phyloP scores from a whole-genome alignment of 2,113 vertebrate genomes.

The Lonchura striata region DNA sequence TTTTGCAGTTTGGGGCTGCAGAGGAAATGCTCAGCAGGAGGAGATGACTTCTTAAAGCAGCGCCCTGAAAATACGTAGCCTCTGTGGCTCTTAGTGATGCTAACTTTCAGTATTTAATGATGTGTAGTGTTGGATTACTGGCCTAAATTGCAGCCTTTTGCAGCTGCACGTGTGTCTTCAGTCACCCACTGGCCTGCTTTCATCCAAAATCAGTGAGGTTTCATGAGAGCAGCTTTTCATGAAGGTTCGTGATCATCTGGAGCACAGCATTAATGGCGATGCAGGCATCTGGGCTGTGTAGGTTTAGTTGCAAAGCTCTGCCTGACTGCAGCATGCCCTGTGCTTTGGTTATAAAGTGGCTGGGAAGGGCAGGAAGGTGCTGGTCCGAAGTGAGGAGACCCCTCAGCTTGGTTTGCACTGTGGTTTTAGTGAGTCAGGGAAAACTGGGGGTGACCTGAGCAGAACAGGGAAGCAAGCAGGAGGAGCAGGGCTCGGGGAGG shows the following conservation, averaged over 20 bases:
- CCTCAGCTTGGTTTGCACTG: fast-evolving
- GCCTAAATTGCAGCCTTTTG: background rate
- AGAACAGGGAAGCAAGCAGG: background rate
- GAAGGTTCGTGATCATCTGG: background rate
- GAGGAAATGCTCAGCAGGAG: background rate
- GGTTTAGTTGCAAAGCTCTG: background rate
- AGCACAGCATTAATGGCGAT: fast-evolving
- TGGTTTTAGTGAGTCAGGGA: background rate
- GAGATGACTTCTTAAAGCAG: background rate
- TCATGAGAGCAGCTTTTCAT: fast-evolving
- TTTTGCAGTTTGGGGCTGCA: background rate
- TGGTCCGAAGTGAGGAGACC: background rate
- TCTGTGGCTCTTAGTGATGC: background rate
- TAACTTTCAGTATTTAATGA: background rate
- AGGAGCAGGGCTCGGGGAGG: background rate
- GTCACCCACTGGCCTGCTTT: background rate
- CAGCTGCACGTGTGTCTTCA: background rate
- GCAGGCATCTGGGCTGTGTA: fast-evolving
- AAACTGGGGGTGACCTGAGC: fast-evolving
- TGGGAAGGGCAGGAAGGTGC: background rate
- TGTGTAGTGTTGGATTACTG: background rate
- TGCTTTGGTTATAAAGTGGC: background rate
- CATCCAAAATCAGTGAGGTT: background rate
- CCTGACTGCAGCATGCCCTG: fast-evolving
- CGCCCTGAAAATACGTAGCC: fast-evolving